Evolutionary conservation across 1,140 invertebrate species (phyloP).

Genomic region (Drosophila sproati): DNA sequence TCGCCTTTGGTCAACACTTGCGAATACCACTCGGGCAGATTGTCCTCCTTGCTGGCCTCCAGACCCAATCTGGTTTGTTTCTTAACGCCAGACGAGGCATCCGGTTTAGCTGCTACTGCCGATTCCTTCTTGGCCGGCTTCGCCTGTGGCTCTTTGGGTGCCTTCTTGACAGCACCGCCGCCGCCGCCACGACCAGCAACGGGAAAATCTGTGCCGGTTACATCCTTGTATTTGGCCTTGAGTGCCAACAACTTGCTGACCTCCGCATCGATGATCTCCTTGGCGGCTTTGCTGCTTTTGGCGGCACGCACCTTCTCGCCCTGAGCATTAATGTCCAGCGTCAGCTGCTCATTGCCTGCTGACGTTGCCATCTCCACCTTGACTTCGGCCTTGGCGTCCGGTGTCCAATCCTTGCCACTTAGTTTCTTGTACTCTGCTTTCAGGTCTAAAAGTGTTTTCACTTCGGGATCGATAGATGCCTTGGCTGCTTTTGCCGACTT

Average conservation of each 20-base stretch:
- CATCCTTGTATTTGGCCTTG: conserved; percentile 92
- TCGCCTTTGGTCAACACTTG: conserved; percentile 99
- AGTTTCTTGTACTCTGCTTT: conserved; percentile 89
- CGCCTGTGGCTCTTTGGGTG: conserved; percentile 52
- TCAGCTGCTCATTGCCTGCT: conserved; percentile 73
- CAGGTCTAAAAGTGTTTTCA: conserved; percentile 87
- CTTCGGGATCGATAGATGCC: conserved; percentile 86
- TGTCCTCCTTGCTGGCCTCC: conserved; percentile 96
- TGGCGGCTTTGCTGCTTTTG: conserved; percentile 85
- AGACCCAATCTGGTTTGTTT: conserved; percentile 97
- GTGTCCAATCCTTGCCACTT: conserved; percentile 87
- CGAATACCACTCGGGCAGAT: conserved; percentile 99
- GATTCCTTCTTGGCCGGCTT: conserved; percentile 68
- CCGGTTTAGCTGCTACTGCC: conserved; percentile 22
- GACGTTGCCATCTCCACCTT: conserved; percentile 41
- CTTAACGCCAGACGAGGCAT: conserved; percentile 87
- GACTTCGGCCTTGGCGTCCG: conserved; percentile 70
- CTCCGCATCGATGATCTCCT: conserved; percentile 88
- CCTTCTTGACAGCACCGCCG: conserved; percentile 69
- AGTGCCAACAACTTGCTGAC: conserved; percentile 91
- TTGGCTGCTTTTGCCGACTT: conserved; percentile 88
- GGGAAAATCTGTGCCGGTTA: conserved; percentile 89
- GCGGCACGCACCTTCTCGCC: conserved; percentile 87
- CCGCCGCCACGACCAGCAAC: conserved; percentile 84
- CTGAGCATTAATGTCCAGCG: conserved; percentile 85